A percentile compares a stretch with the other conserved stretches of the same genome.
Evolutionary conservation across 2,797 vertebrate genomes (phyloP).

Genomic region (Lagorchestes hirsutus): DNA sequence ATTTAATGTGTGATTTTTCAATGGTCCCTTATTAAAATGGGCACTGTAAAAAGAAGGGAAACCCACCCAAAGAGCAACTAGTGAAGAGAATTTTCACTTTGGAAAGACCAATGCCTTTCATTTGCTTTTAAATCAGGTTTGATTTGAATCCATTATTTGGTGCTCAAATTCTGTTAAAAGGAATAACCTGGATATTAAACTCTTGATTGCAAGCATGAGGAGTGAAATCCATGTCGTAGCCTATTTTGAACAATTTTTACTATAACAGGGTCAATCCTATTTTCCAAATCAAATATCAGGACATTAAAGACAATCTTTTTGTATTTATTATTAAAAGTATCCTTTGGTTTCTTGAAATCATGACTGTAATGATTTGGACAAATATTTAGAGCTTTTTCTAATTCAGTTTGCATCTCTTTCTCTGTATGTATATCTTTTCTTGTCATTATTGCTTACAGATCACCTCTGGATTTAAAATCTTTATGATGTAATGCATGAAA

Average conservation of each 20-base stretch:
- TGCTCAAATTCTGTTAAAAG: slow-evolving; percentile 18
- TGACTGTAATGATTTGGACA: slow-evolving; percentile 28
- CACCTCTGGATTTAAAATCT: slow-evolving; percentile 38
- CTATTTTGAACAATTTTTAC: slow-evolving; percentile 47
- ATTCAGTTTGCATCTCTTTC: neutral
- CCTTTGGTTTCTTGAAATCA: neutral
- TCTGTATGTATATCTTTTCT: neutral
- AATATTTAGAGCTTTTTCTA: neutral
- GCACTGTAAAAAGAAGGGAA: slow-evolving; percentile 26
- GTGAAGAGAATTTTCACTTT: slow-evolving; percentile 29
- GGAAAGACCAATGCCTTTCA: slow-evolving; percentile 46
- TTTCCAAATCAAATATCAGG: neutral
- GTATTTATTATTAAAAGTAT: neutral
- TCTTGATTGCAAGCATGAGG: neutral
- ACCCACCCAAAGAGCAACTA: neutral
- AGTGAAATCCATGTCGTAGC: neutral
- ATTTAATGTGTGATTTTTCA: slow-evolving; percentile 48
- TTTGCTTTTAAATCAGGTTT: slow-evolving; percentile 55
- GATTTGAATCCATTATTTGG: slow-evolving; percentile 23
- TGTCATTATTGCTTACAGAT: neutral
- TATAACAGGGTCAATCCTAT: neutral
- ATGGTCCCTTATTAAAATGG: slow-evolving; percentile 16
- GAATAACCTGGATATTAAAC: slow-evolving; percentile 50
- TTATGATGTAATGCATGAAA: slow-evolving; percentile 22
- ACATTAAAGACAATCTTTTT: neutral